Evolutionary conservation across 2,797 vertebrate species (phyloP).

Genomic region (Epinephelus awoara): DNA sequence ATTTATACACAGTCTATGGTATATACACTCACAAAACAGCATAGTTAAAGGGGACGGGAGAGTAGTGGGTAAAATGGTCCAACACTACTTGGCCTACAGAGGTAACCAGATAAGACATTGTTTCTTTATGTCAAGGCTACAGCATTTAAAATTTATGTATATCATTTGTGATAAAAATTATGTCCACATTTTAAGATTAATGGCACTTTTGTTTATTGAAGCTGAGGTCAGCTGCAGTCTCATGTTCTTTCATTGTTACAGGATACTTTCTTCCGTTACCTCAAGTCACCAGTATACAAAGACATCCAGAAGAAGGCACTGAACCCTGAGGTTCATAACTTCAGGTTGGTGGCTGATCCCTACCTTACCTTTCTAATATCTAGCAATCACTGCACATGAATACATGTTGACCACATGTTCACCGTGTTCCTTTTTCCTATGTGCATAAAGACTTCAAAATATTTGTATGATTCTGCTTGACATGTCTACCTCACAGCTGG

Average conservation of each 20-base stretch:
- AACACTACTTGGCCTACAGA: too few relatives aligned
- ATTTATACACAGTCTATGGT: too few relatives aligned
- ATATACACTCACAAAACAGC: too few relatives aligned
- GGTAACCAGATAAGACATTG: too few relatives aligned
- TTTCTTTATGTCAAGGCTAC: too few relatives aligned
- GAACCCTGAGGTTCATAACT: conserved; percentile 88
- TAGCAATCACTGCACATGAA: too few relatives aligned
- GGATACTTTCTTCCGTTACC: conserved; percentile 97
- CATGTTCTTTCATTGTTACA: conserved; percentile 62
- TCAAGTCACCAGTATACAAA: conserved; percentile 97
- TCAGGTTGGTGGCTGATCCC: conserved; percentile 85
- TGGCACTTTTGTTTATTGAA: neutral
- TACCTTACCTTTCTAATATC: too few relatives aligned
- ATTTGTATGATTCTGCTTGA: neutral
- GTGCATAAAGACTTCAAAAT: neutral
- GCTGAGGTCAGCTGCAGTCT: neutral
- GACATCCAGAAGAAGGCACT: conserved; percentile 93
- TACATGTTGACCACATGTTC: neutral
- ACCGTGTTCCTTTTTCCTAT: neutral
- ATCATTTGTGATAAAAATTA: neutral
- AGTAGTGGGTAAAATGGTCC: too few relatives aligned
- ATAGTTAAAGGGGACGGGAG: too few relatives aligned
- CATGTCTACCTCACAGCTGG: neutral
- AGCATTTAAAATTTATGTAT: too few relatives aligned
- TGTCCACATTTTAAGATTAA: neutral